These are phyloP conservation scores for Chanos chanos DNA, from an alignment of 2,797 vertebrate species.

Conservation along the genomic window DNA sequence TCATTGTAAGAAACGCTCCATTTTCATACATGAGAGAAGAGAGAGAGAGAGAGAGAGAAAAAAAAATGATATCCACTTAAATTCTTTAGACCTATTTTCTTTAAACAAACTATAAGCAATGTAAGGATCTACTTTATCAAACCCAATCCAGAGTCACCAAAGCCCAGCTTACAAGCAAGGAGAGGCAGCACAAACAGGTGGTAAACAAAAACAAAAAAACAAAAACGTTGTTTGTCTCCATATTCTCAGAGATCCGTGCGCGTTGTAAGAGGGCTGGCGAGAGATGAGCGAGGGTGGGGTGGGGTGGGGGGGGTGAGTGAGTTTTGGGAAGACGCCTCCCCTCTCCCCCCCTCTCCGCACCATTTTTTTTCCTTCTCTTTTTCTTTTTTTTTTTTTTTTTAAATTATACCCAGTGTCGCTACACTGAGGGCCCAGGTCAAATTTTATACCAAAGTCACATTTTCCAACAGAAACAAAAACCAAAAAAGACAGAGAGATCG, in stretches of 20 bases:
- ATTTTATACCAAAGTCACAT: conserved; percentile 42
- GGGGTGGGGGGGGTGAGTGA: not conserved
- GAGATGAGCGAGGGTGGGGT: conserved; percentile 34
- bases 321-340: no score
- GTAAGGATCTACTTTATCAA: conserved; percentile 48
- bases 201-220: conserved; percentile 47
- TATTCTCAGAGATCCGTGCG: conserved; percentile 51
- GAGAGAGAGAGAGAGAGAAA: no score
- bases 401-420: conserved; percentile 56
- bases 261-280: conserved; percentile 44
- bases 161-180: conserved; percentile 51
- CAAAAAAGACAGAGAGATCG: conserved; percentile 29
- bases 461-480: conserved; percentile 33
- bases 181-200: no score
- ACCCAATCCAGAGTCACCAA: conserved; percentile 41
- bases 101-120: conserved; percentile 57
- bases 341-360: no score
- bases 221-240: conserved; percentile 41
- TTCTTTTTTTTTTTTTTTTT: no score
- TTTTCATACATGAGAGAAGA: conserved; percentile 54
- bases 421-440: conserved; percentile 44
- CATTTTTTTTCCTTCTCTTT: conserved; percentile 36
- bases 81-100: conserved; percentile 41
- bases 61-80: conserved; percentile 43
- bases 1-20: conserved; percentile 58